phyloP scores from a whole-genome alignment of 1,140 invertebrate genomes.

The Macrotrachela quadricornifera region DNA sequence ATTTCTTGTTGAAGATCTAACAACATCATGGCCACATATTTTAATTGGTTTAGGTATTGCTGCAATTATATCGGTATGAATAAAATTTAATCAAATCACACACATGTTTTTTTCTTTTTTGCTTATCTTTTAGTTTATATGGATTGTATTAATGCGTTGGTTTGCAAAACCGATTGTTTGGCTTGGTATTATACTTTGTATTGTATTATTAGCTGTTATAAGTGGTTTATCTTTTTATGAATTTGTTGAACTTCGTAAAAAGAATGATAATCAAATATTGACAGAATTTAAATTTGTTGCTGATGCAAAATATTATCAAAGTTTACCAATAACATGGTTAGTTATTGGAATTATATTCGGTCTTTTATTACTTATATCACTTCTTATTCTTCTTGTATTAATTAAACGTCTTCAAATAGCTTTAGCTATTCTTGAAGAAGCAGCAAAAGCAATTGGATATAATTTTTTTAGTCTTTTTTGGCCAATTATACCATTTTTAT shows the following conservation, averaged over 20 bases:
- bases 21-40: constrained; percentile 29
- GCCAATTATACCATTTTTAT: constrained; percentile 64
- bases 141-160: constrained; percentile 67
- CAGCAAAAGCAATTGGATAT: constrained; percentile 64
- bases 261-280: not conserved
- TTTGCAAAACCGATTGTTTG: constrained; percentile 64
- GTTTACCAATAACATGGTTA: not conserved
- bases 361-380: not conserved
- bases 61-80: constrained; percentile 39
- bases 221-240: not conserved
- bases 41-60: constrained; percentile 39
- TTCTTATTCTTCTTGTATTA: not conserved
- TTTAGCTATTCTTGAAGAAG: constrained; percentile 58
- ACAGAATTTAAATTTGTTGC: not conserved
- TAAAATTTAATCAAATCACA: no score
- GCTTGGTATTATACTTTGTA: constrained; percentile 49
- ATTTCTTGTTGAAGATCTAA: constrained; percentile 38
- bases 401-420: constrained; percentile 57
- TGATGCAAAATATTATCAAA: not conserved
- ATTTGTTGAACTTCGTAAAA: not conserved
- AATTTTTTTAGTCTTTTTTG: constrained; percentile 66
- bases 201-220: constrained; percentile 39
- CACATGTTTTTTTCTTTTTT: no score
- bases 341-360: not conserved
- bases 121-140: constrained; percentile 40